Evolutionary conservation across 1,140 invertebrate species (phyloP), one percentile per base, ranked within the genome.

Genomic region (Pantala flavescens): DNA sequence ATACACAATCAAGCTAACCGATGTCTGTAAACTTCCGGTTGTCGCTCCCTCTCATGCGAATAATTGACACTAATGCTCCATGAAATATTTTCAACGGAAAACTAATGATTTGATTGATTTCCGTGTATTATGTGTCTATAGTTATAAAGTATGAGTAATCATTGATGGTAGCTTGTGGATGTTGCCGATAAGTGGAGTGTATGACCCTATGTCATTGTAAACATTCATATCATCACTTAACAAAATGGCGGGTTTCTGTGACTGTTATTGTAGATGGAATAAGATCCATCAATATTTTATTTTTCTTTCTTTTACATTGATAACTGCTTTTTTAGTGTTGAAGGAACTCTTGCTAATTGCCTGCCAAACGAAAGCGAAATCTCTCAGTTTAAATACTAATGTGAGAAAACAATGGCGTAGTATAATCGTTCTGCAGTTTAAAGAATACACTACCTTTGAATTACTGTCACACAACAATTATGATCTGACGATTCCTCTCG

Each of bases 1-100:
- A 63, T 63, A 63, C 49, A 63, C 49, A 63, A 63, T 63, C 49
- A 63, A 63, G 49, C 49, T 63, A 63, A 63, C 49, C 49, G 49
- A 63, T 63, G 49, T 63, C 49, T 63, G 49, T 63, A 63, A 63
- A 63, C 49, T 63, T 63, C 49, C 49, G 49, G 49, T 63, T 63
- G 49, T 63, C 49, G 49, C 49, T 63, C 49, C 49, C 49, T 63
- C 49, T 63, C 49, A 63, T 63, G 49, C 49, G 49, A 63, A 63
- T 63, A 63, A 63, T 63, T 63, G 49, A 63, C 49, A 63, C 49
- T 63, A 63, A 63, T 63, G 49, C 49, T 63, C 49, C 3, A 19
- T 63, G 49, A 63, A 63, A 63, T 63, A 63, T 63, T 12, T 63
- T 63, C 12, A 63, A 63, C n/a, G 49, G n/a, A 63, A 63, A 63